phyloP scores from a whole-genome alignment of 2,797 vertebrate genomes.

The Hydrophis major region DNA sequence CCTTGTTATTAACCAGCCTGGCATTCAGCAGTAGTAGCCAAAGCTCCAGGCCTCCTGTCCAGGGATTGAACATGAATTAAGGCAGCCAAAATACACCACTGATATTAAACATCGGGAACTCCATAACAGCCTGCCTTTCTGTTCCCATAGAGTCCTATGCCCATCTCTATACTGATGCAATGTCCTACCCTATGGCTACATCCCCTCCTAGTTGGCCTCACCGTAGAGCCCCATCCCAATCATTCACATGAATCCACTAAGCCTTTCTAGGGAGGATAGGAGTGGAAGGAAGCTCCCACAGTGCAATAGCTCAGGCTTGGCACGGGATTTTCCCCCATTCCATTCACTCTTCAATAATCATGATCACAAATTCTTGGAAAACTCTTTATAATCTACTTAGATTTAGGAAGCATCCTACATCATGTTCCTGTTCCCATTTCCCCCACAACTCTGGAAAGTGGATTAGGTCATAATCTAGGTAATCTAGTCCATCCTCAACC shows the following conservation, averaged over 20 bases:
- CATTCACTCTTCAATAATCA: neutral
- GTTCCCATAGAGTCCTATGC: no score
- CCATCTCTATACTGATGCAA: no score
- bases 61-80: no score
- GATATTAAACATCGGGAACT: no score
- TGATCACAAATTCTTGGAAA: neutral
- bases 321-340: neutral
- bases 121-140: no score
- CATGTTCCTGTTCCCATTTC: neutral
- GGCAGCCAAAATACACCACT: no score
- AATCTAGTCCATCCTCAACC: neutral
- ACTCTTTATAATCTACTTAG: neutral
- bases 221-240: neutral
- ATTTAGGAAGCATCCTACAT: neutral
- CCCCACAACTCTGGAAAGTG: neutral
- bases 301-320: neutral
- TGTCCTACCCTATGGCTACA: no score
- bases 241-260: neutral
- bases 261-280: neutral
- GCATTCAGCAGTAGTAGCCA: no score
- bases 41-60: no score
- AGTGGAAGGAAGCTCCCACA: neutral
- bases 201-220: no score
- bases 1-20: no score
- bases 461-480: neutral